phyloP scores from a whole-genome alignment of 2,797 vertebrate genomes.

The Salmo trutta region DNA sequence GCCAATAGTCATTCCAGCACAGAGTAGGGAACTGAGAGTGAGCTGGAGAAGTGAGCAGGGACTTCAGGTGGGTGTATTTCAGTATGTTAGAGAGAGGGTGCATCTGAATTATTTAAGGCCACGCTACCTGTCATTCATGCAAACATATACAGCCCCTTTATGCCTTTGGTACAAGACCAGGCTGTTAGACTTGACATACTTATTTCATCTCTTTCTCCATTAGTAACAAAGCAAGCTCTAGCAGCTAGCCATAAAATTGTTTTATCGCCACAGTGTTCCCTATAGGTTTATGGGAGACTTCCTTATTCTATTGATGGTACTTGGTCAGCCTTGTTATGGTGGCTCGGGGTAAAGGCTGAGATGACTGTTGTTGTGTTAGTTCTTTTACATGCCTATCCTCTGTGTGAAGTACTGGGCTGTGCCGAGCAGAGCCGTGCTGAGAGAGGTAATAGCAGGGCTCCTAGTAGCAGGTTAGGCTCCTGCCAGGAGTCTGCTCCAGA shows the following conservation, averaged over 20 bases:
- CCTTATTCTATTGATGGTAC: neutral
- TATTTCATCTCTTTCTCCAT: conserved; percentile 46
- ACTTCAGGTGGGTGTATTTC: conserved; percentile 7
- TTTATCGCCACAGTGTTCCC: conserved; percentile 20
- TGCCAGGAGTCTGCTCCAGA: conserved; percentile 69
- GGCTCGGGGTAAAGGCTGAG: neutral
- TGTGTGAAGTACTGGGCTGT: neutral
- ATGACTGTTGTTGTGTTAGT: neutral
- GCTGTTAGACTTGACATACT: conserved; percentile 43
- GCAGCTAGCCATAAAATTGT: conserved; percentile 24
- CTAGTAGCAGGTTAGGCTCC: conserved; percentile 48
- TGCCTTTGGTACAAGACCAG: conserved; percentile 25
- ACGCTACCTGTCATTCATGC: conserved; percentile 48
- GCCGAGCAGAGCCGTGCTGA: conserved; percentile 12
- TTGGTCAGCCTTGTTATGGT: neutral
- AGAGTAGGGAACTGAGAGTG: conserved; percentile 27
- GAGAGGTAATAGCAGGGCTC: conserved; percentile 23
- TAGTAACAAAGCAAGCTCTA: conserved; percentile 23
- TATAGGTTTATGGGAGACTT: neutral
- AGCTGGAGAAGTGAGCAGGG: conserved; percentile 13
- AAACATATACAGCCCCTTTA: conserved; percentile 47
- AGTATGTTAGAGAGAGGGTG: neutral
- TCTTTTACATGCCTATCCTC: neutral
- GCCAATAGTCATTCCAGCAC: conserved; percentile 65
- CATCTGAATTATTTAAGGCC: neutral